Conservation (phyloP, 1,140 invertebrate genomes). For the Bombus waltoni region DNA sequence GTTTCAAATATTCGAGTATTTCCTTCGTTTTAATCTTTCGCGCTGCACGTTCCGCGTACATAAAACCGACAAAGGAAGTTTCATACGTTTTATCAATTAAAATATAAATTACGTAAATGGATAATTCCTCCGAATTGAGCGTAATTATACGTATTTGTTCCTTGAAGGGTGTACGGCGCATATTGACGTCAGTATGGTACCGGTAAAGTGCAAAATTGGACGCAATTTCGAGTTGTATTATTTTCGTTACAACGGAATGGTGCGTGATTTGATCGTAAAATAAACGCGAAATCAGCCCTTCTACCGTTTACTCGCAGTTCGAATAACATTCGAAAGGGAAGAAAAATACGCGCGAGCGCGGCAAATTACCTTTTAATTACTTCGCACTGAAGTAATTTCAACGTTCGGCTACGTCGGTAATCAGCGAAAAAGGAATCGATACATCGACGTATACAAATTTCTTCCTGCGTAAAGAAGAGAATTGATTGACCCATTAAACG, state of each 20-base stretch:
- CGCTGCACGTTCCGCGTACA: neutral
- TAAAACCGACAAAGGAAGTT: neutral
- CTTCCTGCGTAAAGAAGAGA: neutral
- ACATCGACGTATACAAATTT: neutral
- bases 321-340: neutral
- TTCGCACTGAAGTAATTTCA: neutral
- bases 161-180: neutral
- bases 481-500: neutral
- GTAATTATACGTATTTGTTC: neutral
- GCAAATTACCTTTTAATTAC: neutral
- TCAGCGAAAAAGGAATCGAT: neutral
- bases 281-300: neutral
- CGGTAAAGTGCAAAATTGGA: neutral
- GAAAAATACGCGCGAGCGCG: neutral
- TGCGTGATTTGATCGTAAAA: neutral
- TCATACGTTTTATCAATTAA: neutral
- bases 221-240: neutral
- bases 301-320: neutral
- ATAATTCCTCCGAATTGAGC: neutral
- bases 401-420: neutral
- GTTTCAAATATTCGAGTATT: neutral
- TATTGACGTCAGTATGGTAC: neutral
- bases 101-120: neutral
- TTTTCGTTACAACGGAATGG: neutral
- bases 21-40: neutral